phyloP scores from a whole-genome alignment of 2,888 invertebrate genomes.

The Heliconius cydno region DNA sequence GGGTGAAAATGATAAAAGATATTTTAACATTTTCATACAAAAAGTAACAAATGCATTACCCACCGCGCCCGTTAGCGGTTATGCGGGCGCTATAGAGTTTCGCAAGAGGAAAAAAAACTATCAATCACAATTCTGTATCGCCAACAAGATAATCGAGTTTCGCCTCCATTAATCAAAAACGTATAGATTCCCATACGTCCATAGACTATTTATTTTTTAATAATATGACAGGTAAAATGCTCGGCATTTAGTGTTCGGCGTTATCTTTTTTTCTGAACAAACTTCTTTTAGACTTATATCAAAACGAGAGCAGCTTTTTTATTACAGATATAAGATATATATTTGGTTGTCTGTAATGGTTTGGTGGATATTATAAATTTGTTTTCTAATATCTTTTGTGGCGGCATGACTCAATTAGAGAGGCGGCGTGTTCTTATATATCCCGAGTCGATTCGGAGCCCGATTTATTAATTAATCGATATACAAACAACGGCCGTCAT shows the following conservation, averaged over 20 bases:
- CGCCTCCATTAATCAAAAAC: conserved; percentile 77
- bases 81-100: conserved; percentile 62
- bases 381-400: conserved; percentile 71
- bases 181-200: conserved; percentile 77
- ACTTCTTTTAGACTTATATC: conserved; percentile 19
- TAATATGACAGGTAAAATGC: conserved; percentile 81
- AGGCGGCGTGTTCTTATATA: conserved; percentile 77
- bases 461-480: conserved; percentile 84
- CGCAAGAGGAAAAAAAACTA: conserved; percentile 57
- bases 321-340: conserved; percentile 42
- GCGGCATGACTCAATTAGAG: conserved; percentile 82
- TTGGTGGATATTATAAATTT: conserved; percentile 39
- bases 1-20: conserved; percentile 57
- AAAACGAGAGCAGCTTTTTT: conserved; percentile 22
- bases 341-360: conserved; percentile 38
- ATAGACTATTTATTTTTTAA: conserved; percentile 75
- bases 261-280: conserved; percentile 59
- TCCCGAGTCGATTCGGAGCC: conserved; percentile 74
- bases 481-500: conserved; percentile 82
- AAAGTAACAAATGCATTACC: conserved; percentile 47
- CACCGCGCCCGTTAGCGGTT: conserved; percentile 55
- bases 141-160: conserved; percentile 76
- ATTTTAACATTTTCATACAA: conserved; percentile 50
- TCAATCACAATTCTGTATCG: conserved; percentile 60
- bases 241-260: conserved; percentile 77